Evolutionary conservation across 2,888 invertebrate species (phyloP).

Genomic region (Mesorhabditis belari): DNA sequence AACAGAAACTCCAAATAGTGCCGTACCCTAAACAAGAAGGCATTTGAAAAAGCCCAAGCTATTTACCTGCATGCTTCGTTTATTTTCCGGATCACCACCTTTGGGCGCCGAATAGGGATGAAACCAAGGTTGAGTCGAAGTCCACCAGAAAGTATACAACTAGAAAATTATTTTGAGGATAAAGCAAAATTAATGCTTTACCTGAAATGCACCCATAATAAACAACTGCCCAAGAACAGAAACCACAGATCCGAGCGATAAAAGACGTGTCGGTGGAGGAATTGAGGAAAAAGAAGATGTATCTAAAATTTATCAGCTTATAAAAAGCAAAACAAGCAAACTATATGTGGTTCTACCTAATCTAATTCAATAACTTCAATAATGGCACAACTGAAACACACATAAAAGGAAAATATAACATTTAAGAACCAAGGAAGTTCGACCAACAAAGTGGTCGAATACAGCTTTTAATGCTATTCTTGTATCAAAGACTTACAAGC

Average conservation of each 20-base stretch:
- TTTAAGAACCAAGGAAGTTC: too few species aligned
- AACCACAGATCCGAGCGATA: constrained; percentile 65
- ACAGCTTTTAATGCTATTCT: too few species aligned
- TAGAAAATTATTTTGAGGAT: constrained; percentile 12
- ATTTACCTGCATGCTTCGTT: constrained; percentile 64
- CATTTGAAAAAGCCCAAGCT: neutral
- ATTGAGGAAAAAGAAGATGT: too few species aligned
- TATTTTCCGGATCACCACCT: constrained; percentile 58
- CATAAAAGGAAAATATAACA: too few species aligned
- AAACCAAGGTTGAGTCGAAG: constrained; percentile 47
- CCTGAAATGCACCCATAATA: constrained; percentile 64
- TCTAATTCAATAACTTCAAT: too few species aligned
- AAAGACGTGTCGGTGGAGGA: constrained; percentile 57
- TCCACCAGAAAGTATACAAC: constrained; percentile 42
- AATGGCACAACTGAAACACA: too few species aligned
- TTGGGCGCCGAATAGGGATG: constrained; percentile 54
- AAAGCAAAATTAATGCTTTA: neutral
- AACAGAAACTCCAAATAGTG: constrained; percentile 68
- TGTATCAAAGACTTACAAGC: constrained; percentile 21
- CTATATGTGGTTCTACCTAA: too few species aligned
- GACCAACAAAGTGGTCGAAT: too few species aligned
- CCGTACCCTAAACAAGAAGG: constrained; percentile 62
- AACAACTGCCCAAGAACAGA: constrained; percentile 68
- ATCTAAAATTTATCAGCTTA: too few species aligned
- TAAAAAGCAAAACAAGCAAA: too few species aligned